Percentiles rank a stretch among this genome's conserved stretches.
phyloP scores from a whole-genome alignment of 2,888 invertebrate genomes.

The Pollenia labialis region DNA sequence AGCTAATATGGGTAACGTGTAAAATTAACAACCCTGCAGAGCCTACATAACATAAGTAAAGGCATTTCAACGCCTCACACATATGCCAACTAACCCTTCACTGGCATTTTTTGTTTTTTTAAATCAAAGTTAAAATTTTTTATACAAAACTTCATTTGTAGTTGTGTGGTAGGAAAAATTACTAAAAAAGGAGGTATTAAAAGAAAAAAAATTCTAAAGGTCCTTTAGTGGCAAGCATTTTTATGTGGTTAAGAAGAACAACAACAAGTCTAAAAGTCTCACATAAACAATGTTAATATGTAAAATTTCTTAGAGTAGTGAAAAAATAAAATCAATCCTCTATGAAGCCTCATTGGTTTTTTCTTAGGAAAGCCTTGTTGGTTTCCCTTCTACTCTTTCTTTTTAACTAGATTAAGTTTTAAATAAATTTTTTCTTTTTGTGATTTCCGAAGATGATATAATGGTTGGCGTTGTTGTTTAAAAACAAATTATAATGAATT shows the following conservation, averaged over 20 bases:
- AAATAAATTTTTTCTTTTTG: too few species aligned
- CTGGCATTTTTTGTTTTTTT: background rate
- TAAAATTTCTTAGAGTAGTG: too few species aligned
- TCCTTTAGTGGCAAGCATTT: conserved; percentile 54
- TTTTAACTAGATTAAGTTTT: too few species aligned
- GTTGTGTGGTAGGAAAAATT: background rate
- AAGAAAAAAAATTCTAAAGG: background rate
- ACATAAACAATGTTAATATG: background rate
- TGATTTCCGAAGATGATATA: too few species aligned
- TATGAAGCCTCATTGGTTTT: too few species aligned
- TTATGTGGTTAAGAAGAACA: conserved; percentile 60
- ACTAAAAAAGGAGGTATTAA: background rate
- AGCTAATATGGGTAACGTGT: conserved; percentile 5
- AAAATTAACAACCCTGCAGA: background rate
- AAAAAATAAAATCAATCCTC: too few species aligned
- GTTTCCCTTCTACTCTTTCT: too few species aligned
- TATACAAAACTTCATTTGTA: background rate
- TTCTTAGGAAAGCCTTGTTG: too few species aligned
- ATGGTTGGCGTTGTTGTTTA: too few species aligned
- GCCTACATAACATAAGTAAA: background rate
- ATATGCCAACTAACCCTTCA: background rate
- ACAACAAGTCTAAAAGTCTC: conserved; percentile 34
- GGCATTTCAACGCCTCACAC: background rate
- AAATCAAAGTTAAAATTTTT: conserved; percentile 29
- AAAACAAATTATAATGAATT: too few species aligned